Base-by-base conservation (phyloP, 2,888 invertebrate species). In the Chloroclystis v-ata region DNA sequence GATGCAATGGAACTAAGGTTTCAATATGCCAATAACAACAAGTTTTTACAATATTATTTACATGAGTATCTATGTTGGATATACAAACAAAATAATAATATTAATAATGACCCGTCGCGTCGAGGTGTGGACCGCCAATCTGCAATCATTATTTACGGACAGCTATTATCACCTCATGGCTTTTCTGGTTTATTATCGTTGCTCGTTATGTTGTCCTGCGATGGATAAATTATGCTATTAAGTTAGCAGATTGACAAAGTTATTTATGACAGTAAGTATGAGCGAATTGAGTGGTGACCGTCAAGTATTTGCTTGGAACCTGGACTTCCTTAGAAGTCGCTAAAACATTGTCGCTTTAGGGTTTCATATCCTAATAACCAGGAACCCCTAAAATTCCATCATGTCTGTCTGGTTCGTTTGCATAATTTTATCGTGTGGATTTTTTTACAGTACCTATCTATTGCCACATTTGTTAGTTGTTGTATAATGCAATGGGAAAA, bases 211-310 rank as follows among this genome's bases (percentile, higher is more conserved):
- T 76, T 85, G 85, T 84, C 84, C 81, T 80, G 81, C 59, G 76
- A 81, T 75, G 82, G 83, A 82, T 85, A 86, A 86, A 84, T 86
- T 86, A 83, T 85, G 82, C 85, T 83, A 85, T 86, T 86, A 86
- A 85, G 86, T 86, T 84, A 84, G 85, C 82, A 81, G 86, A 85
- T 84, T 86, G 85, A 86, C 86, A 85, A 82, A 85, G 82, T 85
- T 86, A 84, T 86, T 86, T 86, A 86, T 85, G 83, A 83, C 76
- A 71, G 78, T 79, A 77, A 81, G 82, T 76, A 78, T 77, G 79
- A 75, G 74, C 72, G 66, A 69, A 70, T 66, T 78, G 77, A 77
- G 78, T 78, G 74, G 76, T 77, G 74, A 75, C 72, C 75, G 69
- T 71, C 72, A 65, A 64, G 60, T 62, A 63, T 66, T 62, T 66